phyloP scores from a whole-genome alignment of 2,888 invertebrate genomes.

The Apeira syringaria region DNA sequence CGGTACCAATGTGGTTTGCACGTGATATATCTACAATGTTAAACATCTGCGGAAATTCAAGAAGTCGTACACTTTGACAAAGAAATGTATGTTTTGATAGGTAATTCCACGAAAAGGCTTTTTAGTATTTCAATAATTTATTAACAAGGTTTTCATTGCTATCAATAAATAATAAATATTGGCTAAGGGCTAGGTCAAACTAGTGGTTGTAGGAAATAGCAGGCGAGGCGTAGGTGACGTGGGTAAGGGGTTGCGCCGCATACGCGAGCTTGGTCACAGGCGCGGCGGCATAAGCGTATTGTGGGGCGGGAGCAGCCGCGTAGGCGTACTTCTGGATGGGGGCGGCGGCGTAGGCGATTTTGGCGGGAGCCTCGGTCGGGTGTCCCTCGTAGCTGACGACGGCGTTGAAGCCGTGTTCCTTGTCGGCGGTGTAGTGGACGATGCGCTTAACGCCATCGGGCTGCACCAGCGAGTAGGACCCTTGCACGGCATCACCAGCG shows the following conservation, averaged over 20 bases:
- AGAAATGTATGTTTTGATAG: too few relatives aligned
- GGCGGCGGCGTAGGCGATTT: slow-evolving; percentile 32
- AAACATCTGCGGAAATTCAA: too few relatives aligned
- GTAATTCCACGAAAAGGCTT: neutral
- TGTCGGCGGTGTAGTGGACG: slow-evolving; percentile 73
- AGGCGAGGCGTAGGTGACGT: slow-evolving; percentile 65
- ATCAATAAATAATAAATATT: slow-evolving; percentile 49
- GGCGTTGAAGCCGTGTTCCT: slow-evolving; percentile 72
- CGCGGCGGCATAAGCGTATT: slow-evolving; percentile 42
- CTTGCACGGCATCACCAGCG: slow-evolving; percentile 68
- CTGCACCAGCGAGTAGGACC: slow-evolving; percentile 74
- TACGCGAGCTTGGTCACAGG: slow-evolving; percentile 41
- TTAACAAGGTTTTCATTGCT: slow-evolving; percentile 32
- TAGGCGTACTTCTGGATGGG: slow-evolving; percentile 38
- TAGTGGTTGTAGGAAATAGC: slow-evolving; percentile 70
- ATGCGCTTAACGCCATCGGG: slow-evolving; percentile 73
- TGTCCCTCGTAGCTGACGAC: slow-evolving; percentile 71
- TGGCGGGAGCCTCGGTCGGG: slow-evolving; percentile 40
- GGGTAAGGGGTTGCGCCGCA: slow-evolving; percentile 46
- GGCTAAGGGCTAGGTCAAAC: slow-evolving; percentile 23
- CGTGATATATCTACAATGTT: slow-evolving; percentile 3
- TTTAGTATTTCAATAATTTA: slow-evolving; percentile 37
- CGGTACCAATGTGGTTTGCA: slow-evolving; percentile 6
- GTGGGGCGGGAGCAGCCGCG: slow-evolving; percentile 33
- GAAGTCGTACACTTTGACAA: too few relatives aligned